phyloP scores from a whole-genome alignment of 1,140 invertebrate species.

The Rhagoletis pomonella region DNA sequence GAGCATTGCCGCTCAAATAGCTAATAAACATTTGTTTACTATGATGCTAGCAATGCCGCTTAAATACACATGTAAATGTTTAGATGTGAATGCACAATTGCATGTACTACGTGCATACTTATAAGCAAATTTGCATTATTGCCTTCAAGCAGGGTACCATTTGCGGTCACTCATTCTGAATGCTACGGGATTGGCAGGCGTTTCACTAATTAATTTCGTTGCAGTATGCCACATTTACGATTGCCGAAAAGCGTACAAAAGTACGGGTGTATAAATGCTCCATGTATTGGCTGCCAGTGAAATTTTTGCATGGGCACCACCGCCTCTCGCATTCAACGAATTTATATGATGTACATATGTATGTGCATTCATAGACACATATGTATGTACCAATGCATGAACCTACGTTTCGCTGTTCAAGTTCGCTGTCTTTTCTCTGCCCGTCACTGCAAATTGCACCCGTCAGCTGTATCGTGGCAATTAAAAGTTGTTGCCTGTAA shows the following conservation, averaged over 20 bases:
- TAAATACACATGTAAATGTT: neutral
- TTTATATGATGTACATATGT: neutral
- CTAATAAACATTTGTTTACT: neutral
- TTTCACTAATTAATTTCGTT: conserved; percentile 22
- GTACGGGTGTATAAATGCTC: neutral
- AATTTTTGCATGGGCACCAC: neutral
- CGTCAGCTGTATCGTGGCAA: neutral
- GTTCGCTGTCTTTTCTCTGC: neutral
- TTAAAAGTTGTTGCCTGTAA: neutral
- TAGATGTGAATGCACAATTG: neutral
- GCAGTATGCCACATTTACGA: neutral
- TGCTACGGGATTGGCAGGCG: conserved; percentile 8
- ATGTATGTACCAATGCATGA: neutral
- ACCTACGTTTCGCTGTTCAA: neutral
- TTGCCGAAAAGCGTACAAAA: neutral
- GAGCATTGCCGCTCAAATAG: neutral
- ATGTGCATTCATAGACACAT: neutral
- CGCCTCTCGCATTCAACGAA: neutral
- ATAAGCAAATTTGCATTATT: too few species aligned
- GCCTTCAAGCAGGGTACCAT: neutral
- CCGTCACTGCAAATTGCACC: neutral
- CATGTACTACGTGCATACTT: neutral
- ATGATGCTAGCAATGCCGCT: neutral
- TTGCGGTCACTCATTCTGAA: neutral
- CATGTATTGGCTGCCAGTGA: neutral